Conservation (phyloP, 1,140 invertebrate species). For the Drosophila nasuta region DNA sequence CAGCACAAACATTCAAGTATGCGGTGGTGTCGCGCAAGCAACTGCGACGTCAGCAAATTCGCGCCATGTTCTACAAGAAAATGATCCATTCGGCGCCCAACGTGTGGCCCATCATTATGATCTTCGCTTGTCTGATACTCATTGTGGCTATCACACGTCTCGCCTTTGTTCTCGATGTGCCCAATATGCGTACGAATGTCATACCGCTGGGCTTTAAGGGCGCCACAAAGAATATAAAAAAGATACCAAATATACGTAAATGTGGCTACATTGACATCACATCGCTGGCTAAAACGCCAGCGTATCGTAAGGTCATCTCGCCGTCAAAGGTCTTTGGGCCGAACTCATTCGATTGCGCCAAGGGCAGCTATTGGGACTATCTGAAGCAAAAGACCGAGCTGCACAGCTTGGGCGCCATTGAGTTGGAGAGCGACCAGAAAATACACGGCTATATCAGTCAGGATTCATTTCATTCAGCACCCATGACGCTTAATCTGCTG, state of each 20-base stretch:
- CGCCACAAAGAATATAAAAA: not conserved
- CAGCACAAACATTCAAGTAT: slow-evolving; percentile 72
- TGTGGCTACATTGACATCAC: slow-evolving; percentile 62
- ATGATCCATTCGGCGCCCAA: slow-evolving; percentile 72
- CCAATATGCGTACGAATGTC: slow-evolving; percentile 25
- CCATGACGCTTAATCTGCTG: slow-evolving; percentile 67
- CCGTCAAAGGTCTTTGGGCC: slow-evolving; percentile 15
- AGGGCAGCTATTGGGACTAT: slow-evolving; percentile 38
- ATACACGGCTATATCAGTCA: slow-evolving; percentile 57
- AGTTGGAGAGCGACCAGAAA: slow-evolving; percentile 22
- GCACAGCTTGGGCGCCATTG: slow-evolving; percentile 51
- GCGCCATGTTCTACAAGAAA: slow-evolving; percentile 76
- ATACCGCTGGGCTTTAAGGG: slow-evolving; percentile 50
- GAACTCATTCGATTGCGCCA: slow-evolving; percentile 46
- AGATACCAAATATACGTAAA: slow-evolving; percentile 44
- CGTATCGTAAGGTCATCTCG: slow-evolving; percentile 8
- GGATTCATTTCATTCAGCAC: slow-evolving; percentile 69
- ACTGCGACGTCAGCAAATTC: slow-evolving; percentile 50
- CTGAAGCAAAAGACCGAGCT: slow-evolving; percentile 16
- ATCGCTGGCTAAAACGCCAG: not conserved
- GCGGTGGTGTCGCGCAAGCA: slow-evolving; percentile 57
- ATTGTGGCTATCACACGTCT: slow-evolving; percentile 56
- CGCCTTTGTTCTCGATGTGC: slow-evolving; percentile 42
- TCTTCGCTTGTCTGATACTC: slow-evolving; percentile 60
- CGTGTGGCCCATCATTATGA: slow-evolving; percentile 69